A percentile compares a stretch with the other conserved stretches of the same genome.
These are phyloP conservation scores for Phalacrocorax aristotelis DNA, from an alignment of 2,113 vertebrate species.

Conservation along the genomic window DNA sequence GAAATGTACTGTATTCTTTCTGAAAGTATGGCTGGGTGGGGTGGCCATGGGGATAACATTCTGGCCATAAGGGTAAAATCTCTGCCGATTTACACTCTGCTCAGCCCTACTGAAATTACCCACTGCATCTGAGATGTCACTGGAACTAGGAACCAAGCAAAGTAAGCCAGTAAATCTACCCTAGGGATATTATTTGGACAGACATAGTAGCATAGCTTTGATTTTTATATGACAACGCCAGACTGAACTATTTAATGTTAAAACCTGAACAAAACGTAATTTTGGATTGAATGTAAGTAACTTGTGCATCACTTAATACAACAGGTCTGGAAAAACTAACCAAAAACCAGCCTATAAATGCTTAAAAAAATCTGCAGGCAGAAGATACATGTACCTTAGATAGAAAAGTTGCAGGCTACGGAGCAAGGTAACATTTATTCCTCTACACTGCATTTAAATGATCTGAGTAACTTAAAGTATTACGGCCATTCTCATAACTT, in stretches of 20 bases:
- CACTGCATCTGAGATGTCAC: not conserved
- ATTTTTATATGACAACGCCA: not conserved
- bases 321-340: not conserved
- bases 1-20: not conserved
- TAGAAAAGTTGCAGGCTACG: not conserved
- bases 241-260: not conserved
- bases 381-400: not conserved
- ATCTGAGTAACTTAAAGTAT: not conserved
- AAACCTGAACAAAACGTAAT: not conserved
- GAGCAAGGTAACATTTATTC: not conserved
- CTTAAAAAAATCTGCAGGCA: not conserved
- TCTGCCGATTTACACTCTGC: not conserved
- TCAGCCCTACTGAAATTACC: not conserved
- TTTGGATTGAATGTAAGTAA: not conserved
- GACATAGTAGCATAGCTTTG: not conserved
- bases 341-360: not conserved
- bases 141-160: not conserved
- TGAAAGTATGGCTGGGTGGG: not conserved
- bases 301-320: not conserved
- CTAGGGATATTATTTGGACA: not conserved
- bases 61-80: not conserved
- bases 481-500: not conserved
- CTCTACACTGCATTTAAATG: not conserved
- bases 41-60: not conserved
- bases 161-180: not conserved